Evolutionary conservation across 1,140 invertebrate genomes (phyloP), one percentile per base, ranked within the genome.

Genomic region (Babylonia areolata): DNA sequence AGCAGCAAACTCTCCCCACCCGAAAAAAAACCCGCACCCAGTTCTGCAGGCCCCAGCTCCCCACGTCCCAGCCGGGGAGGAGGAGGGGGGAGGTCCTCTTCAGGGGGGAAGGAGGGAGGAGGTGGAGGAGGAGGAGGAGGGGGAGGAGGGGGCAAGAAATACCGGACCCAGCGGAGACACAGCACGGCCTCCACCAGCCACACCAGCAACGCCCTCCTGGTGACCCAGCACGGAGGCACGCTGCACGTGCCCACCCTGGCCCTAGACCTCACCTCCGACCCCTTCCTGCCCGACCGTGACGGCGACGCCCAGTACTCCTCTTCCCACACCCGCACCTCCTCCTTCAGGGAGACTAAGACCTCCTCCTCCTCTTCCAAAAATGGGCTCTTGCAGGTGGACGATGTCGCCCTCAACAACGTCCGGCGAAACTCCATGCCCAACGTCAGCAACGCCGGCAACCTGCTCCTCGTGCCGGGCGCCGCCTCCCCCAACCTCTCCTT

Each of bases 351-450:
- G 42, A 51, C 85, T 17, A 54, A 86, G 35, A 82, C 86, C 69
- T 79, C 85, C 80, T 6, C 37, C 12, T 79, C 86, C 69, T 79
- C 85, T 73, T 6, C 37, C 12, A 77, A 23, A 37, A 84, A 64
- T 37, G 85, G 79, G 37, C 85, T n/a, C n/a, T n/a, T 79, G 69
- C 58, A 58, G 37, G 40, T 69, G 51, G 42, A 71, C 9, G 51
- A 71, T 20, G 77, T 46, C 23, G 75, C 81, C 33, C 39, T 86
- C 37, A 86, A 33, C 0, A 12, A 54, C 17, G 33, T 73, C 20
- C 42, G 91, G 28, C 87, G 90, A 17, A 88, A 87, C 85, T 89
- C 88, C 80, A 90, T 92, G 89, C 91, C 91, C 17, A 87, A 85
- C 82, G 86, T 87, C 28, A 64, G 75, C 58, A 40, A 40, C 75